Base-by-base conservation (phyloP, 2,888 invertebrate genomes). In the Calameuta idolon region DNA sequence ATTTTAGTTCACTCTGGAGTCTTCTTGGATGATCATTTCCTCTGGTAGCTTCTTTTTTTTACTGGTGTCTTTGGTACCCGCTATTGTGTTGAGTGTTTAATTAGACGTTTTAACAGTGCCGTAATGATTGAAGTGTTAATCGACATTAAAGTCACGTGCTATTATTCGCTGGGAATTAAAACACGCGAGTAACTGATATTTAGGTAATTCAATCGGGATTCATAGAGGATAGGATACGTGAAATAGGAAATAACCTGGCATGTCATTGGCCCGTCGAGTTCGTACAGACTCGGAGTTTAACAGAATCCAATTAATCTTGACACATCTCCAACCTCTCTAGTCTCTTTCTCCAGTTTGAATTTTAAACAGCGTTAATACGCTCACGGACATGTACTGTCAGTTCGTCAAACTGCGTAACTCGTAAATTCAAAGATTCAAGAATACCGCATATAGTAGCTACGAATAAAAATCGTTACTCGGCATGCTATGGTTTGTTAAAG, bases 271-370 rank as follows among this genome's bases (percentile, higher is more conserved):
- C 23, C 2, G 55, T 12, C 34, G 71, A 31, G 30, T 71, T 74
- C 79, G 75, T 82, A 83, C 81, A 82, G 83, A 81, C 82, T 84
- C 83, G 82, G 77, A 83, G 83, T 84, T 82, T 84, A 82, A 84
- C 80, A 81, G 80, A 84, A 86, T 86, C 85, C 86, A 85, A 86
- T 86, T 86, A 86, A 86, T 84, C 82, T 83, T 83, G 86, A 86
- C 86, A 84, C 81, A 79, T 85, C 83, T 55, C 55, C 55, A 23
- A 15, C 55, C 55, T 78, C 83, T 78, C 30, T 77, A 80, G 80
- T 86, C 82, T 86, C 86, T 86, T 86, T 86, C 86, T 83, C 79
- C 85, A 78, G 85, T 86, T 83, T 84, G 86, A 84, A 86, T 86
- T 86, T 86, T 85, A 86, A 85, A 79, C 81, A 83, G 81, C 84